Conservation (phyloP, 2,888 invertebrate species). For the Vesta saturnalis region DNA sequence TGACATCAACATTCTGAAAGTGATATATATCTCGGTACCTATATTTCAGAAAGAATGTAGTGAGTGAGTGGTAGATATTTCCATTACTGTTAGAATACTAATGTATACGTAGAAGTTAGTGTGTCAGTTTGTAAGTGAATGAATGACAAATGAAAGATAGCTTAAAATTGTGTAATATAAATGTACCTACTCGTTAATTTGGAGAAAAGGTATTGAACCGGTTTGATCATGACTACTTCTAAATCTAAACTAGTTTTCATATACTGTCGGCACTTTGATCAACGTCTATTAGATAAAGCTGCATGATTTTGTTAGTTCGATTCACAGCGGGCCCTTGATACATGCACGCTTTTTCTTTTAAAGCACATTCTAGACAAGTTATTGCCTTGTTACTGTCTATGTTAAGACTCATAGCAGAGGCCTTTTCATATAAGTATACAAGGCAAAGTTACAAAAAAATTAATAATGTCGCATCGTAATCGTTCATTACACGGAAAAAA, state of each 20-base stretch:
- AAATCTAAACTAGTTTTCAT: conserved; percentile 54
- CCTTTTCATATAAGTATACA: not conserved
- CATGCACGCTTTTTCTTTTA: conserved; percentile 50
- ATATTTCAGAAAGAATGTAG: no score
- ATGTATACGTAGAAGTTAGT: not conserved
- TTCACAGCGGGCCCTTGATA: conserved; percentile 52
- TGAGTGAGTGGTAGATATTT: no score
- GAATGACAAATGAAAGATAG: not conserved
- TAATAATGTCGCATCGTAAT: conserved; percentile 46
- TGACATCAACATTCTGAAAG: no score
- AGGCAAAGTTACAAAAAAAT: conserved; percentile 28
- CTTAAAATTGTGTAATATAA: not conserved
- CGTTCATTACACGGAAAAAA: conserved; percentile 43
- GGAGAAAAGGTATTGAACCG: conserved; percentile 25
- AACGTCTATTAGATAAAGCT: conserved; percentile 53
- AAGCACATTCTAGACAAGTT: conserved; percentile 48
- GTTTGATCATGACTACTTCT: conserved; percentile 36
- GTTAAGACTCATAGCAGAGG: conserved; percentile 32
- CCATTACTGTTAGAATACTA: no score
- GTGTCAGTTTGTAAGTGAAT: not conserved
- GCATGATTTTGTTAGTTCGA: conserved; percentile 56
- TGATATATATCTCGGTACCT: no score
- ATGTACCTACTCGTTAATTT: not conserved
- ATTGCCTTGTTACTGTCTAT: conserved; percentile 46
- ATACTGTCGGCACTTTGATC: conserved; percentile 54